Evolutionary conservation across 2,113 vertebrate genomes (phyloP).

Genomic region (Cryptoleucopteryx plumbea): DNA sequence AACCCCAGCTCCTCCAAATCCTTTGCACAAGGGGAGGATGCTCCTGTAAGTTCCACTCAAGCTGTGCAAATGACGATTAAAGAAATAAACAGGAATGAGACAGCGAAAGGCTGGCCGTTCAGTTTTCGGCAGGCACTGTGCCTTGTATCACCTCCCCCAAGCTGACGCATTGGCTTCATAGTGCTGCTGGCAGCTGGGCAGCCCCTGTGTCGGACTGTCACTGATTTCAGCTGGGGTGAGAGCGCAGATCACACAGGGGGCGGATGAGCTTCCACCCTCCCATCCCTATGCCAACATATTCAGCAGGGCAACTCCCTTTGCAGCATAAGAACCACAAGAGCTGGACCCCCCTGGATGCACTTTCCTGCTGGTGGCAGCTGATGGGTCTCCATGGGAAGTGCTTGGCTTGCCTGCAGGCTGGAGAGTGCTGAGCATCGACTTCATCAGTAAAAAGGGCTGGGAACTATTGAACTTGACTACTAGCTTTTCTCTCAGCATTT

Average conservation of each 20-base stretch:
- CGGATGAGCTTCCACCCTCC: background rate
- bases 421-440: background rate
- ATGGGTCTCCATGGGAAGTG: background rate
- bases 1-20: accelerated
- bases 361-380: background rate
- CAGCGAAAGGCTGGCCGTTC: background rate
- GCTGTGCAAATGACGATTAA: background rate
- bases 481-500: background rate
- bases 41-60: background rate
- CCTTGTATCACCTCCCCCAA: too few relatives aligned
- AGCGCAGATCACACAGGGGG: background rate
- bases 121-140: background rate
- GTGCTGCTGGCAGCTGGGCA: background rate
- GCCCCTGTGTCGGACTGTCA: too few relatives aligned
- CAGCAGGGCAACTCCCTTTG: background rate
- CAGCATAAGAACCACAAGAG: background rate
- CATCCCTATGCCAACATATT: background rate
- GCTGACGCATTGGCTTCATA: background rate
- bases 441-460: background rate
- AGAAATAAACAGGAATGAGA: background rate
- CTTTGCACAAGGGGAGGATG: background rate
- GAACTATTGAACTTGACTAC: background rate
- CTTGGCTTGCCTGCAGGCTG: background rate
- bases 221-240: background rate
- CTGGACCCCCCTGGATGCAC: accelerated